Evolutionary conservation across 2,888 invertebrate genomes (phyloP), one percentile per base, ranked within the genome.

Genomic region (Volucella zonaria): DNA sequence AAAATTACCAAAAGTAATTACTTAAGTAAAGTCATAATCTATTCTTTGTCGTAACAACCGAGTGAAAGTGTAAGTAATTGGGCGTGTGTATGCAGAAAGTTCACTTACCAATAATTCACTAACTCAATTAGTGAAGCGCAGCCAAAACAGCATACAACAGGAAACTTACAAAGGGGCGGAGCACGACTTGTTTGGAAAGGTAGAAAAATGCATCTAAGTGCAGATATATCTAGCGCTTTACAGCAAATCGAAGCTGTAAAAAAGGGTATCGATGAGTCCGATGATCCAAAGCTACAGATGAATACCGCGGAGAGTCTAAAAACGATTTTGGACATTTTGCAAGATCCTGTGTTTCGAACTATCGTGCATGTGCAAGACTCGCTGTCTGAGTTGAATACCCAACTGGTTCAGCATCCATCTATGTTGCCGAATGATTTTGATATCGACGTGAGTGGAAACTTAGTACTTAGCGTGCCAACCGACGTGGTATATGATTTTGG

Each of bases 401-500:
- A 97, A 92, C 94, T 97, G 74, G 95, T 95, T 51, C 96, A 97
- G 89, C 98, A 98, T 92, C 98, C 98, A 12, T 97, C 97, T 18
- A 97, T 98, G 90, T 93, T 98, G 86, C 97, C 98, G 54, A 96
- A 96, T 66, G 98, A 98, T 91, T 98, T 98, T 92, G 97, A 98
- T 90, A 97, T 99, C 74, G 96, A 95, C 88, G 94, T 96, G 58
- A 95, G 96, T 87, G 96, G 96, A 3, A 95, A 95, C 88, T 91
- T 96, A 77, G 93, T 95, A 47, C 91, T 95, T 38, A 95, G 94
- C 89, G 93, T 95, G 3, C 93, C 94, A 31, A 92, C 93, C 49
- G 93, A 93, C 62, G 93, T 94, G 59, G 89, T 94, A 79, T 94
- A 93, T 87, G 93, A 93, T 66, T 94, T 93, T 89, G 92, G 91